phyloP scores from a whole-genome alignment of 2,888 invertebrate species.

The Drosophila meridionalis region DNA sequence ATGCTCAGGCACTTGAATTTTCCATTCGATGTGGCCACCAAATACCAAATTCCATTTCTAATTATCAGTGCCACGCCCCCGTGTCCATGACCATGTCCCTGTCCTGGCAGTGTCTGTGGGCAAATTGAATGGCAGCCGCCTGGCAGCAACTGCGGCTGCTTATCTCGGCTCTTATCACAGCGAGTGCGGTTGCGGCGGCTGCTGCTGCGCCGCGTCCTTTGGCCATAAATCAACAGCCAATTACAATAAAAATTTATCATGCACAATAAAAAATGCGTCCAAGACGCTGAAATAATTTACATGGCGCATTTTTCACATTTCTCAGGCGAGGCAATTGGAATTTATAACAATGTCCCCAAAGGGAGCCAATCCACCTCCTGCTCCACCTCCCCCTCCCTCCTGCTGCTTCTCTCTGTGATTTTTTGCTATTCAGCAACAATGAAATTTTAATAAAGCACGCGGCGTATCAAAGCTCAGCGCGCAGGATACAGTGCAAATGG shows the following conservation, averaged over 20 bases:
- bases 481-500: not conserved
- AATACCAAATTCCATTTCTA: conserved; percentile 33
- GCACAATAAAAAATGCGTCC: conserved; percentile 76
- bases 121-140: conserved; percentile 60
- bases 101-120: conserved; percentile 23
- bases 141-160: conserved; percentile 17
- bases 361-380: conserved; percentile 37
- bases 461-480: not conserved
- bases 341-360: conserved; percentile 80
- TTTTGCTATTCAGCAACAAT: conserved; percentile 45
- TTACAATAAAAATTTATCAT: conserved; percentile 80
- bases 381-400: not conserved
- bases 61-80: conserved; percentile 55
- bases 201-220: conserved; percentile 13
- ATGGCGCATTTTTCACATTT: conserved; percentile 79
- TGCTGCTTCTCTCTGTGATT: not conserved
- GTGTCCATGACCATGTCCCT: not conserved
- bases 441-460: conserved; percentile 78
- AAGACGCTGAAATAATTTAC: conserved; percentile 73
- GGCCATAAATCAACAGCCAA: conserved; percentile 79
- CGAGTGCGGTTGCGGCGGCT: conserved; percentile 1
- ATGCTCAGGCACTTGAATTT: conserved; percentile 47
- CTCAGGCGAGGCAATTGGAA: conserved; percentile 62
- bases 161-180: conserved; percentile 62
- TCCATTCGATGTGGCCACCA: conserved; percentile 12